Evolutionary conservation across 1,140 invertebrate species (phyloP), one percentile per base, ranked within the genome.

Genomic region (Macrotrachela quadricornifera): DNA sequence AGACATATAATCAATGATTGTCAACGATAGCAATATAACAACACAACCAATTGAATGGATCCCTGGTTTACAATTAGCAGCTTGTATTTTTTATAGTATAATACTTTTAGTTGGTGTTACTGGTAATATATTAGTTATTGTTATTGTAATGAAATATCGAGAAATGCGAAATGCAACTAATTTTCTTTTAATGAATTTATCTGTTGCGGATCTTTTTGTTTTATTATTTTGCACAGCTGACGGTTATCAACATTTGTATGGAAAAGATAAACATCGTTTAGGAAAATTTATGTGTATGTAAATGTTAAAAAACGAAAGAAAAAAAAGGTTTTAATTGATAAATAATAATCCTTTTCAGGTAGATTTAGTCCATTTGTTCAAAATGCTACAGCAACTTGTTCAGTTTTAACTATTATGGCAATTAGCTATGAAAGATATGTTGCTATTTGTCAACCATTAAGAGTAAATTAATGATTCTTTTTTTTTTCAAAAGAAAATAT

Each of bases 101-200:
- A 83, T 91, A 51, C 80, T 90, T 74, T 74, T 81, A 49, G 71
- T 85, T 50, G 85, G 85, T 9, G 78, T 86, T 42, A 75, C 84
- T 37, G 85, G 84, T 15, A 90, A 90, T 64, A 73, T 83, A 44
- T 79, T 88, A 76, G 84, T 92, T 59, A 83, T 85, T 14, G 77
- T 86, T 61, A 85, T 92, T 42, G 84, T 92, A 44, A 76, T 85
- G 57, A 80, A 80, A 62, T 82, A 82, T 17, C 85, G 85, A 65
- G 83, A 90, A 62, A 83, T 91, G 79, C 74, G 85, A 59, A 90
- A 85, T 67, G 87, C 85, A 41, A 92, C 86, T 46, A 91, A 94
- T 64, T 83, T 87, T 57, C 90, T 91, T 65, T 76, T 94, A 30
- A 56, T 59, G 14, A 63, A 59, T 44, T 54, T 63, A 14, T 61